Conservation (phyloP, 1,140 invertebrate species). For the Hylaeus volcanicus region DNA sequence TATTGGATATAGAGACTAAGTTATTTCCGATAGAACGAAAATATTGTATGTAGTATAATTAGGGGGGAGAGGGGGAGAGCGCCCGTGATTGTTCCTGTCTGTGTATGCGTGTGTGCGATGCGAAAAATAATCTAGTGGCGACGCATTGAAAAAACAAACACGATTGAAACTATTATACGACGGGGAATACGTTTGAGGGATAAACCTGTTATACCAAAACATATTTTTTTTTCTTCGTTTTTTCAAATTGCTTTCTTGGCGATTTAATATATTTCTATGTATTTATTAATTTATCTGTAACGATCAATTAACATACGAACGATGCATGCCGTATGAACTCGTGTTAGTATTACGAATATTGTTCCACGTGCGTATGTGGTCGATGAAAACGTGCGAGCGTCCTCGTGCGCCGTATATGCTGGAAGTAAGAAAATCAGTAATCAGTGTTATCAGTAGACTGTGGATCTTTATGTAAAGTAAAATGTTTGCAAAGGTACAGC, state of each 20-base stretch:
- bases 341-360: slow-evolving; percentile 48
- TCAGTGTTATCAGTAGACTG: too few relatives aligned
- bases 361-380: slow-evolving; percentile 25
- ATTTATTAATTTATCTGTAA: slow-evolving; percentile 66
- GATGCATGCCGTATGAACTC: slow-evolving; percentile 53
- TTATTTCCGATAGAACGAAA: slow-evolving; percentile 67
- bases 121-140: slow-evolving; percentile 3
- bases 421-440: not conserved
- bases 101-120: slow-evolving; percentile 43
- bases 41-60: slow-evolving; percentile 53
- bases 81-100: slow-evolving; percentile 61
- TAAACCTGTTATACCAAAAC: slow-evolving; percentile 63
- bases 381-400: slow-evolving; percentile 6
- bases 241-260: slow-evolving; percentile 60
- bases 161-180: slow-evolving; percentile 38
- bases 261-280: slow-evolving; percentile 61
- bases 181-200: slow-evolving; percentile 41
- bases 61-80: slow-evolving; percentile 49
- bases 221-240: slow-evolving; percentile 25
- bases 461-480: too few relatives aligned
- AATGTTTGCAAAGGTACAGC: too few relatives aligned
- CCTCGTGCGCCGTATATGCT: slow-evolving; percentile 29
- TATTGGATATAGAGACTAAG: slow-evolving; percentile 76
- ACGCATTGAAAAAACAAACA: slow-evolving; percentile 33
- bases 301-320: slow-evolving; percentile 48